Conservation (phyloP, 2,113 vertebrate species). For the Arenaria interpres region DNA sequence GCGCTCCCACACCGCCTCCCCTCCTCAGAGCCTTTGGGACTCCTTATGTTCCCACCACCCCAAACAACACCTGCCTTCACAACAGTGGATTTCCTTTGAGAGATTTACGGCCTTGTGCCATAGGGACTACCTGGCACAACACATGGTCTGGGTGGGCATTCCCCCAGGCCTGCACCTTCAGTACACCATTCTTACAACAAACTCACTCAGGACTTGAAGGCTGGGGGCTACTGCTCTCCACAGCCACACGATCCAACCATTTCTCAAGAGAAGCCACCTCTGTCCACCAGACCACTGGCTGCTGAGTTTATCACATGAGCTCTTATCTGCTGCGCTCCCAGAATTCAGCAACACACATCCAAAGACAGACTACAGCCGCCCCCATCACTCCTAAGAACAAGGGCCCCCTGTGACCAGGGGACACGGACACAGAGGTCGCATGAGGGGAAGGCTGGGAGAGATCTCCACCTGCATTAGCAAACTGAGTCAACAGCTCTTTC, state of each 20-base stretch:
- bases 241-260: not conserved
- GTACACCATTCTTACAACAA: not conserved
- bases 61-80: not conserved
- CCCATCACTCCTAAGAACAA: not conserved
- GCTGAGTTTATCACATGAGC: not conserved
- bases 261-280: not conserved
- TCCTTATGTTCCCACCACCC: not conserved
- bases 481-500: not conserved
- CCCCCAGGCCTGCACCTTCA: not conserved
- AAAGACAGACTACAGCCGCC: not conserved
- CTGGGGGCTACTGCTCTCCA: not conserved
- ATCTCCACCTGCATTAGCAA: not conserved
- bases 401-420: not conserved
- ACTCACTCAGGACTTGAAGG: not conserved
- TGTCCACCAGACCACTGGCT: not conserved
- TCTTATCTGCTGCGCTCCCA: not conserved
- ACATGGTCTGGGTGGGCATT: not conserved
- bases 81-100: not conserved
- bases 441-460: not conserved
- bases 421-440: not conserved
- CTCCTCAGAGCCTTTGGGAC: not conserved
- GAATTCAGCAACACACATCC: not conserved
- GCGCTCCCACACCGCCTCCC: not conserved
- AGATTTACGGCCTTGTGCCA: not conserved
- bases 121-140: accelerated